Conservation (phyloP, 2,113 vertebrate species). For the Maccullochella peelii region DNA sequence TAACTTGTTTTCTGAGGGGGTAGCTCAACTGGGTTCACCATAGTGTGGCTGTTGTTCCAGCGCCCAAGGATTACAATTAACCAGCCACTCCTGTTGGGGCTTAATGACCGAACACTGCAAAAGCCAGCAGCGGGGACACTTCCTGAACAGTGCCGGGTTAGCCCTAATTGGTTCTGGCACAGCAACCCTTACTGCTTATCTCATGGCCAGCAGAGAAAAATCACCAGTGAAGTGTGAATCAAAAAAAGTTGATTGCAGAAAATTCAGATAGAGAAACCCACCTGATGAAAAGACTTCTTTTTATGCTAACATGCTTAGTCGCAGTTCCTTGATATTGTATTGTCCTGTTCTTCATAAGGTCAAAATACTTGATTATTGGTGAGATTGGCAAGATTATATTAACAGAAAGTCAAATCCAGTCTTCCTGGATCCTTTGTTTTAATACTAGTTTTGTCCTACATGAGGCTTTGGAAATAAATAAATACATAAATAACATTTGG, state of each 20-base stretch:
- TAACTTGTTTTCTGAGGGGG: slow-evolving; percentile 61
- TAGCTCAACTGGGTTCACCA: slow-evolving; percentile 47
- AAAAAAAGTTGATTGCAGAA: slow-evolving; percentile 72
- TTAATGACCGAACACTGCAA: slow-evolving; percentile 77
- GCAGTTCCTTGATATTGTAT: not conserved
- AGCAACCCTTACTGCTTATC: slow-evolving; percentile 72
- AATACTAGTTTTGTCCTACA: too few species aligned
- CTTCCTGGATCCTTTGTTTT: slow-evolving; percentile 3
- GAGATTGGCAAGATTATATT: not conserved
- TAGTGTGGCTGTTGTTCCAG: slow-evolving; percentile 82
- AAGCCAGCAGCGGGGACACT: slow-evolving; percentile 77
- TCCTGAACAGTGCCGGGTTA: slow-evolving; percentile 72
- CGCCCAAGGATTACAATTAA: slow-evolving; percentile 78
- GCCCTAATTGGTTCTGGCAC: slow-evolving; percentile 79
- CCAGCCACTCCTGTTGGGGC: slow-evolving; percentile 76
- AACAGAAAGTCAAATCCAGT: not conserved
- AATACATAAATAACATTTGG: slow-evolving; percentile 37
- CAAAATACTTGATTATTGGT: not conserved
- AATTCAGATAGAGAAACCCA: slow-evolving; percentile 36
- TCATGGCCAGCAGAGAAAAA: slow-evolving; percentile 75
- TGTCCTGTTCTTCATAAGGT: not conserved
- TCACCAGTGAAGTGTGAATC: slow-evolving; percentile 70
- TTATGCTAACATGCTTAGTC: not conserved
- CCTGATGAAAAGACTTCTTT: slow-evolving; percentile 22
- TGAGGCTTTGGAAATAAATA: slow-evolving; percentile 11